Percentiles rank a stretch among this genome's conserved stretches.
These are phyloP conservation scores for Macaria notata DNA, from an alignment of 2,888 invertebrate genomes.

Conservation along the genomic window DNA sequence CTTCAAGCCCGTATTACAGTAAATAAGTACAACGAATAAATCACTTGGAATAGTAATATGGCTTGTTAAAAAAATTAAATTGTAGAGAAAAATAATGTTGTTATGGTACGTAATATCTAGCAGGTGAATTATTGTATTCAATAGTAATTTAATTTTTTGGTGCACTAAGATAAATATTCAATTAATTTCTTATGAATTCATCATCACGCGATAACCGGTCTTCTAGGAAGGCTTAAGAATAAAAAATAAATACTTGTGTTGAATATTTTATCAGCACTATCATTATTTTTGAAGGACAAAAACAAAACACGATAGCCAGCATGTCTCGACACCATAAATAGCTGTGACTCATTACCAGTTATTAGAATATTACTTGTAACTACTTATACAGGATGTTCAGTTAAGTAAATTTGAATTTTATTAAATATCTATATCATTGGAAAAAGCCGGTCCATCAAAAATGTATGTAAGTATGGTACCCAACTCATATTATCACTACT, in stretches of 20 bases:
- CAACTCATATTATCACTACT: too few relatives aligned
- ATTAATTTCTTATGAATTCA: not conserved
- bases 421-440: too few relatives aligned
- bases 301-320: constrained; percentile 39
- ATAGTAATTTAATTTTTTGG: too few relatives aligned
- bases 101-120: not conserved
- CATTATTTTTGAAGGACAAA: constrained; percentile 25
- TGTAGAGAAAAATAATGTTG: constrained; percentile 1
- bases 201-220: constrained; percentile 5
- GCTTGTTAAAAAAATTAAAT: constrained; percentile 4
- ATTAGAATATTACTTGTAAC: constrained; percentile 21
- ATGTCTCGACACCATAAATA: constrained; percentile 36
- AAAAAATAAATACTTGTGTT: constrained; percentile 5
- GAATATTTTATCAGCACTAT: constrained; percentile 12
- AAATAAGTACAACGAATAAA: constrained; percentile 28
- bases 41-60: constrained; percentile 10
- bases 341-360: constrained; percentile 35
- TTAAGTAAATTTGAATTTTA: too few relatives aligned
- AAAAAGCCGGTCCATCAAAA: too few relatives aligned
- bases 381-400: too few relatives aligned
- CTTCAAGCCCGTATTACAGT: constrained; percentile 46
- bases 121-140: too few relatives aligned
- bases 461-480: too few relatives aligned
- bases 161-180: too few relatives aligned
- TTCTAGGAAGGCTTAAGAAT: constrained; percentile 1